Evolutionary conservation across 2,113 vertebrate genomes (phyloP), one percentile per base, ranked within the genome.

Genomic region (Poicephalus meyeri): DNA sequence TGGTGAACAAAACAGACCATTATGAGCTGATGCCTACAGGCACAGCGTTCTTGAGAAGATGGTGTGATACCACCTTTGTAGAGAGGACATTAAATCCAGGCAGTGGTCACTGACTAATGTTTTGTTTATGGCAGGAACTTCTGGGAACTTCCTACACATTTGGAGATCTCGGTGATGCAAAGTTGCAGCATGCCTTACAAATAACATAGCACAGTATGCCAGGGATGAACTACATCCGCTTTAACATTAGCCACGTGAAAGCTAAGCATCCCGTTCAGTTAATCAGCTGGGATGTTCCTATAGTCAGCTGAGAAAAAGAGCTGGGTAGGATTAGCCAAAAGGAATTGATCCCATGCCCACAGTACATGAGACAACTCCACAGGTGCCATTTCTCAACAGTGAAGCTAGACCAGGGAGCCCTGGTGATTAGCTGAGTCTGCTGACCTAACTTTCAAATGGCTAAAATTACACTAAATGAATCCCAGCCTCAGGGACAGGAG

Each of bases 51-150:
- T 60, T 87, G 73, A 78, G 72, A 77, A 78, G 49, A 4, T 17
- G 31, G 7, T 80, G 44, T 13, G 64, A 46, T 46, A 20, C 3
- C 10, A 25, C 28, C 44, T 66, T 55, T 79, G 42, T 26, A 60
- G 78, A 42, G 16, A 20, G 13, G 39, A 42, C 11, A 35, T 42
- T 23, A 46, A 81, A 70, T 56, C 66, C 55, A 55, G 49, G 20
- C 0, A 0, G 11, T 0, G 9, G 53, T 28, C 3, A 1, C 28
- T 49, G 72, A 66, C 14, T 23, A 6, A 55, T 23, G 19, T 73
- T 78, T 88, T 58, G 15, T 25, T 81, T 42, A 23, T 8, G 16
- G 18, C 3, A 12, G 6, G 1, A 7, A 33, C 16, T 70, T 73
- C 58, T 86, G 50, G 35, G 69, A 81, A 28, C 19, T 46, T 71